Base-by-base conservation (phyloP, 1,140 invertebrate genomes). In the Eciton burchellii region DNA sequence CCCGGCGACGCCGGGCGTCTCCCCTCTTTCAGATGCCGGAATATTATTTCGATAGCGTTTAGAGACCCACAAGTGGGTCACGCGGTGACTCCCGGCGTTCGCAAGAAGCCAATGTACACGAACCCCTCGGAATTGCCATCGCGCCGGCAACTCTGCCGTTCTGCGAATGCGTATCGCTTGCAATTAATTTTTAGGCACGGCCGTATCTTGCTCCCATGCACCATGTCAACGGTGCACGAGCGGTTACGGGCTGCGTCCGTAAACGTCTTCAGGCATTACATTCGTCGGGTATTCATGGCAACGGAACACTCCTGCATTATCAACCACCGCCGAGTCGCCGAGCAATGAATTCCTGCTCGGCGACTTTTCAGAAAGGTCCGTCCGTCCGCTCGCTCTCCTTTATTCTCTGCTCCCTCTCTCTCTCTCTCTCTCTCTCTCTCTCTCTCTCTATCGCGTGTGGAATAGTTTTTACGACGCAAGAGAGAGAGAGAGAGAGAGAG, bases 1-100 rank as follows among this genome's bases (percentile, higher is more conserved):
- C 60, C n/a, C n/a, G 84, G 81, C 74, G 85, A 86, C 85, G 85
- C 56, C 62, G 56, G 81, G 73, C 72, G 62, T 77, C 71, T 63
- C 65, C 68, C 65, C 81, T 86, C 81, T 82, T 77, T 59, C 54
- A 82, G 65, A 73, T 72, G 65, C n/a, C 82, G 59, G 82, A 88
- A 88, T 88, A 88, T 87, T 88, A 88, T 88, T 88, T 88, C 86
- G 65, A 76, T 82, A 77, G 71, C 85, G 85, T 88, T 88, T 87
- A 87, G 84, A n/a, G n/a, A n/a, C n/a, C n/a, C n/a, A 82, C 85
- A 88, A 88, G 82, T 87, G 85, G 85, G 86, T 88, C 86, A 88
- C 59, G 57, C 41, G 54, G 65, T 65, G 85, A 63, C 76, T 76
- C 65, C 63, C 74, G 85, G 83, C 63, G 60, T 57, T 73, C 47